phyloP scores from a whole-genome alignment of 2,888 invertebrate species.

The Melipona bicolor region DNA sequence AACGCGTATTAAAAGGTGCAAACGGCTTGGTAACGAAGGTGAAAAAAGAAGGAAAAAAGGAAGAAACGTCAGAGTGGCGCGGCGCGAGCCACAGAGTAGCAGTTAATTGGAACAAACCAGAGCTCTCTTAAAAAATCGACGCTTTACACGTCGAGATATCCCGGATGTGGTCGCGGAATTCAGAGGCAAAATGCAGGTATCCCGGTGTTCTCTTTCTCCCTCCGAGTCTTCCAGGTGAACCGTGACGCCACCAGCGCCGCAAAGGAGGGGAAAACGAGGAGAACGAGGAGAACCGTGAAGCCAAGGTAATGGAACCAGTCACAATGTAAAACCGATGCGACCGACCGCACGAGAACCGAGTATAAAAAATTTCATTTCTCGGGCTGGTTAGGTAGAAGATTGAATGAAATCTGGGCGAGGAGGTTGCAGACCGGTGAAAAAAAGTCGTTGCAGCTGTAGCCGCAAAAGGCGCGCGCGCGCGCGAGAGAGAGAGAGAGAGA shows the following conservation, averaged over 20 bases:
- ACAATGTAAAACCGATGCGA: constrained; percentile 58
- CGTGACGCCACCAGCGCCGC: not conserved
- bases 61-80: not conserved
- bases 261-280: not conserved
- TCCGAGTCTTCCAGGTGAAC: not conserved
- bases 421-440: constrained; percentile 20
- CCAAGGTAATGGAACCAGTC: constrained; percentile 40
- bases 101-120: constrained; percentile 12
- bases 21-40: not conserved
- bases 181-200: constrained; percentile 3
- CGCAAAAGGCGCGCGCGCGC: constrained; percentile 24
- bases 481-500: not conserved
- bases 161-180: not conserved
- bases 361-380: constrained; percentile 60
- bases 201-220: not conserved
- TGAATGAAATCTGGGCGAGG: constrained; percentile 58
- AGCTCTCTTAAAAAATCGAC: not conserved
- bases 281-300: not conserved
- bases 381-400: constrained; percentile 52
- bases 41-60: not conserved
- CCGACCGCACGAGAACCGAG: constrained; percentile 24
- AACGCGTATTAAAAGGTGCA: not conserved
- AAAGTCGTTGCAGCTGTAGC: constrained; percentile 52
- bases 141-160: not conserved
- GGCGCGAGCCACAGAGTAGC: not conserved